Conservation (phyloP, 30 jellyfish, hydroid and myxozoan genomes). For the Turritopsis dohrnii region DNA sequence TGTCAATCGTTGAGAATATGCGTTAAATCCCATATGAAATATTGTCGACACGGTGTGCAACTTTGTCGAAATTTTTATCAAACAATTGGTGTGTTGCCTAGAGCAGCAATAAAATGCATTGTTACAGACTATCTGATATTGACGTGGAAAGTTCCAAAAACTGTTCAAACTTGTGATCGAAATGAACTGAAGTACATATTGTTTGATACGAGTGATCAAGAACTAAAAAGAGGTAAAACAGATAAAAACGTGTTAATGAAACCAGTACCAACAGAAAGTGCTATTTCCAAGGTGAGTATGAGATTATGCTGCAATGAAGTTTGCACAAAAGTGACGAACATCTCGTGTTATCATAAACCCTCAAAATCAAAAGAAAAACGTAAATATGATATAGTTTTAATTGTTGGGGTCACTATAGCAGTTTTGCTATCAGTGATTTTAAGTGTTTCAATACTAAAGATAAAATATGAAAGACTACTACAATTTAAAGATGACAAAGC, state of each 20-base stretch:
- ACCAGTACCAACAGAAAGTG: not conserved
- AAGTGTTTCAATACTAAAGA: not conserved
- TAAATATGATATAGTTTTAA: not conserved
- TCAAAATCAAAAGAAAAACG: not conserved
- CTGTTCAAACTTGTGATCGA: not conserved
- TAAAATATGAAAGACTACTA: not conserved
- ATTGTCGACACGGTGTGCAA: not conserved
- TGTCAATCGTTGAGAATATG: not conserved
- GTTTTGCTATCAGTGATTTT: not conserved
- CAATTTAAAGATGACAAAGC: not conserved
- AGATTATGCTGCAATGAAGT: not conserved
- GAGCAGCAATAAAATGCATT: not conserved
- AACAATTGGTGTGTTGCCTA: not conserved
- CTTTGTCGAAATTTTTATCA: not conserved
- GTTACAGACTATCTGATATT: not conserved
- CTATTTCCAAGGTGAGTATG: not conserved
- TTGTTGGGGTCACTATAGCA: not conserved
- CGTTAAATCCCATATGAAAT: not conserved
- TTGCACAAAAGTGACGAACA: not conserved
- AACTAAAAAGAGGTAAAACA: not conserved
- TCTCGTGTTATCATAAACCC: not conserved
- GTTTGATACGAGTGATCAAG: not conserved
- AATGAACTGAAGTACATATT: not conserved
- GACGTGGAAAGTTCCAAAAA: not conserved
- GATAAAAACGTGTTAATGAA: not conserved